Evolutionary conservation across 1,140 invertebrate species (phyloP).

Genomic region (Hylyphantes graminicola): DNA sequence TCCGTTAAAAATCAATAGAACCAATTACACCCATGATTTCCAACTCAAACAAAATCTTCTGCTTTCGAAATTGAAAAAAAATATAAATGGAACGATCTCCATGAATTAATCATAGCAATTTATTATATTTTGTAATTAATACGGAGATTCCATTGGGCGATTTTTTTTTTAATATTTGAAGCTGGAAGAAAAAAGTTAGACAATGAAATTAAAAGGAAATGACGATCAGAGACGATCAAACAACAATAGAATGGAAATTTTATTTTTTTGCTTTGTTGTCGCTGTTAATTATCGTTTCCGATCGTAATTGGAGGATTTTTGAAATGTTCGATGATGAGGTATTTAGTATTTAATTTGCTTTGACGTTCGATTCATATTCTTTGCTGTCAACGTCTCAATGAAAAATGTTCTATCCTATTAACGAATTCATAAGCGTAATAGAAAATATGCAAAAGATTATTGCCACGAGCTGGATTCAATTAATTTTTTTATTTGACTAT

Average conservation of each 20-base stretch:
- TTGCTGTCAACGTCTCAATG: background rate
- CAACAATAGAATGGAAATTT: background rate
- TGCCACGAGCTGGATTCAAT: too few species aligned
- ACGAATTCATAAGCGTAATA: too few species aligned
- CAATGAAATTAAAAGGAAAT: slow-evolving; percentile 20
- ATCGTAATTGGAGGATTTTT: slow-evolving; percentile 26
- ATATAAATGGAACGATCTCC: background rate
- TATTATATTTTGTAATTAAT: slow-evolving; percentile 49
- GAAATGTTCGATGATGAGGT: background rate
- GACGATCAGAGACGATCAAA: slow-evolving; percentile 37
- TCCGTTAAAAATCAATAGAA: slow-evolving; percentile 32
- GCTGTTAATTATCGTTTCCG: slow-evolving; percentile 31
- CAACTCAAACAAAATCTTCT: slow-evolving; percentile 7
- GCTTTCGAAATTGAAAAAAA: background rate
- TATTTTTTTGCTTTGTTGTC: slow-evolving; percentile 3
- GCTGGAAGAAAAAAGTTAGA: slow-evolving; percentile 20
- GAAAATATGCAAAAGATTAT: too few species aligned
- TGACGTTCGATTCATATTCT: background rate
- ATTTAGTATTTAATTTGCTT: background rate
- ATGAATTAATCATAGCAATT: slow-evolving; percentile 47
- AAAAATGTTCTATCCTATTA: too few species aligned
- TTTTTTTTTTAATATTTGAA: slow-evolving; percentile 1
- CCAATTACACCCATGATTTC: slow-evolving; percentile 19
- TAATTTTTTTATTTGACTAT: too few species aligned
- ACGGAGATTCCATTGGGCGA: slow-evolving; percentile 14